Base-by-base conservation (phyloP, 1,140 invertebrate species). In the Zeugodacus cucurbitae region DNA sequence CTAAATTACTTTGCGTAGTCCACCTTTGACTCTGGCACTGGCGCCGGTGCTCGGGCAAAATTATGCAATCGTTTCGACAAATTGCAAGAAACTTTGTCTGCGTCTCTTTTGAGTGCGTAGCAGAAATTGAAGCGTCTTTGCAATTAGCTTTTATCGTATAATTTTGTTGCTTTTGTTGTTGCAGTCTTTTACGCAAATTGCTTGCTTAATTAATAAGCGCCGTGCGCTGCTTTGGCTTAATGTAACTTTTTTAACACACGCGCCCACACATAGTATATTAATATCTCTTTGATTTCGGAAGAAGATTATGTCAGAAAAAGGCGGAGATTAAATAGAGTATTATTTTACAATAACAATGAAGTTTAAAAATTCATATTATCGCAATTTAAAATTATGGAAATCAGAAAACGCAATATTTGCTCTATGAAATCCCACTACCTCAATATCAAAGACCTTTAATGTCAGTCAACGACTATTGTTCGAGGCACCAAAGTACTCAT, bases 61-160 rank as follows among this genome's bases (percentile, higher is more conserved):
- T 82, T 82, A 82, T 82, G 74, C 74, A 82, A 82, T 41, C 74
- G 41, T 82, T 82, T 82, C 74, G n/a, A 82, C 74, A 82, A 82
- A 82, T 82, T 82, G 74, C 74, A 26, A 26, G n/a, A n/a, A 82
- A 82, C 74, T 82, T 82, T 82, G 37, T 41, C 44, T 48, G 34
- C 74, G 41, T 26, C 20, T 48, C 48, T 11, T 78, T 78, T 32
- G 17, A 32, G 14, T 74, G 41, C 74, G 41, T 22, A 22, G 20
- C 4, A 26, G 74, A 82, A 48, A 34, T 82, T 82, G 44, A 82
- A 82, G 74, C 41, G 74, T 82, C 34, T 82, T 82, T 82, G 74
- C 41, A 82, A 82, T 82, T 82, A 44, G 74, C 41, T 82, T 10
- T 11, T 20, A 48, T 54, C 34, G n/a, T 29, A 26, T 29, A 22